Conservation (phyloP, 2,113 vertebrate species). For the Archilochus colubris region DNA sequence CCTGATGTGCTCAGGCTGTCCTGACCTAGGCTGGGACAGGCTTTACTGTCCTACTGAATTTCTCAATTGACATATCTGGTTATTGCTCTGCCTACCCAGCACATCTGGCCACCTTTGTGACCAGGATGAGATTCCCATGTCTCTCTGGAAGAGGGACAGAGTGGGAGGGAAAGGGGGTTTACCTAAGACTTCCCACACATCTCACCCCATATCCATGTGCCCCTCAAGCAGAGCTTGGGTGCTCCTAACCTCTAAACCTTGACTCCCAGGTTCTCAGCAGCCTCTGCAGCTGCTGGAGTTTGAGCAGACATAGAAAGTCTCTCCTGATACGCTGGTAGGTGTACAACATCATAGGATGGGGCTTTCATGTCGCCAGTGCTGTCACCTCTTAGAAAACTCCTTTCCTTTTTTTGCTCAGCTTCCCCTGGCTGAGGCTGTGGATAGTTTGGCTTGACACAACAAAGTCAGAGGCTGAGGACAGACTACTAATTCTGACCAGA, state of each 20-base stretch:
- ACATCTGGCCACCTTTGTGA: background rate
- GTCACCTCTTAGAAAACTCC: background rate
- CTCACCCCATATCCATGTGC: background rate
- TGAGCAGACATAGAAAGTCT: background rate
- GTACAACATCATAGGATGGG: background rate
- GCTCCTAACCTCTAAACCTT: background rate
- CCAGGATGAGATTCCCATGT: background rate
- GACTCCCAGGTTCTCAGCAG: background rate
- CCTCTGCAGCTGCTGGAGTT: background rate
- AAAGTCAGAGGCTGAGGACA: background rate
- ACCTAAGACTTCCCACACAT: background rate
- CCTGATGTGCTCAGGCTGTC: accelerated
- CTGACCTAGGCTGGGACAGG: no score
- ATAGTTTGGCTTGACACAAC: background rate
- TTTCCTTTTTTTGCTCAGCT: background rate
- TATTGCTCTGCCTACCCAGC: background rate
- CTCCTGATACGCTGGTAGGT: background rate
- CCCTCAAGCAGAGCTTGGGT: background rate
- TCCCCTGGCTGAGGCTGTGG: background rate
- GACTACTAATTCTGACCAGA: background rate
- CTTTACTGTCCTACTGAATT: background rate
- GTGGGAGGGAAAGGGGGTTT: background rate
- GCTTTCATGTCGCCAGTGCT: background rate
- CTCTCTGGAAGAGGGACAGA: background rate
- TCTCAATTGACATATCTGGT: background rate